Base-by-base conservation (phyloP, 2,113 vertebrate genomes). In the Nycticorax nycticorax region DNA sequence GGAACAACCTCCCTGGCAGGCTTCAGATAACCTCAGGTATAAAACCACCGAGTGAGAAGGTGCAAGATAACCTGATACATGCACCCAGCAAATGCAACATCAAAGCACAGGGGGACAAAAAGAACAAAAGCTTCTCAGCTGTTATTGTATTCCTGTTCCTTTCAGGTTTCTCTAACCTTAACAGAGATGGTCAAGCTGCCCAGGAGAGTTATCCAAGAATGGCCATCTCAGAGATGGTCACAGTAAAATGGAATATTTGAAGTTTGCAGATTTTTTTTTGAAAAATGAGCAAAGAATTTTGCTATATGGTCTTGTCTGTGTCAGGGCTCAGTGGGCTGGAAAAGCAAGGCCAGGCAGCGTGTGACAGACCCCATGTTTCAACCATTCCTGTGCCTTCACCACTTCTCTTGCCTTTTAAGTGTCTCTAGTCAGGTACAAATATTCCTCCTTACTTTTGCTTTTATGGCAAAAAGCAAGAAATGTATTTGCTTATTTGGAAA, bases 91-190 rank as follows among this genome's bases (percentile, higher is more conserved):
- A 67, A 27, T 1, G 45, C 50, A 39, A 37, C 4, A 32, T 7
- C 57, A 50, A 8, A 23, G 66, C 77, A 69, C 23, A 1, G 0
- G 37, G 69, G 4, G 45, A 32, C 2, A 3, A 10, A 33, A 41
- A n/a, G 23, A 56, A 32, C 69, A 24, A 32, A 88, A 41, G 0
- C 17, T 27, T 45, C 89, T 14, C 27, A 3, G 30, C 14, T 43
- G 1, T 5, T 30, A 9, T 0, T 27, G 52, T 2, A 4, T 63
- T 63, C 30, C 20, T 48, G 43, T 14, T 9, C 33, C 56, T 72
- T 35, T 26, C n/a, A 72, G 35, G 12, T 21, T 35, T 14, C 64
- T 64, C 19, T 35, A 35, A 5, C 28, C 57, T 39, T 33, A 26
- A 30, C 22, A 55, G 78, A 30, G 66, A 12, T 4, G 16, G 18